Percentiles rank a stretch among this genome's conserved stretches.
Evolutionary conservation across 2,888 invertebrate species (phyloP).

Genomic region (Cremastobaeus sp.): DNA sequence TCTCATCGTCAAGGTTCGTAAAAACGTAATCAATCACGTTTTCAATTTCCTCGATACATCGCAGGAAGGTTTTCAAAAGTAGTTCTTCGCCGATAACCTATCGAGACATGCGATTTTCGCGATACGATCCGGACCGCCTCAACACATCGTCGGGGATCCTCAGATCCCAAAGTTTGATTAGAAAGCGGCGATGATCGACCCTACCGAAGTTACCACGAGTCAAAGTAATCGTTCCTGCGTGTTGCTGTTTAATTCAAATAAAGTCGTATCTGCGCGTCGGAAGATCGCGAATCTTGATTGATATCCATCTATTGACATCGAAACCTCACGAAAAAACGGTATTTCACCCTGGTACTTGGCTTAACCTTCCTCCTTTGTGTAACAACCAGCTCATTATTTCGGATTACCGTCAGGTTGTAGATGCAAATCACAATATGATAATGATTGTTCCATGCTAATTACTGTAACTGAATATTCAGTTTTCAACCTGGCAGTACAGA

Average conservation of each 20-base stretch:
- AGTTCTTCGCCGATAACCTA: constrained; percentile 35
- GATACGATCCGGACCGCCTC: constrained; percentile 42
- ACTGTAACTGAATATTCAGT: no score
- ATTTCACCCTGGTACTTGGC: no score
- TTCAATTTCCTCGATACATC: constrained; percentile 48
- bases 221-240: constrained; percentile 36
- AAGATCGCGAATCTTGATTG: no score
- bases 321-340: no score
- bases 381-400: no score
- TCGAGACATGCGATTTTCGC: constrained; percentile 41
- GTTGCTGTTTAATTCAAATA: constrained; percentile 19
- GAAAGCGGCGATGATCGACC: constrained; percentile 29
- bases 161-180: constrained; percentile 39
- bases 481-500: no score
- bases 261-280: no score
- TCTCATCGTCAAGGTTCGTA: constrained; percentile 23
- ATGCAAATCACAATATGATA: no score
- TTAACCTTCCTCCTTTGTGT: no score
- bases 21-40: constrained; percentile 51
- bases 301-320: no score
- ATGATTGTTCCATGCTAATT: no score
- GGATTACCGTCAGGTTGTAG: no score
- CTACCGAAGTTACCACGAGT: constrained; percentile 21
- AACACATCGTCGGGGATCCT: constrained; percentile 21
- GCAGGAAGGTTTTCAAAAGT: constrained; percentile 27